Conservation (phyloP, 2,888 invertebrate genomes). For the Gibbula magus region DNA sequence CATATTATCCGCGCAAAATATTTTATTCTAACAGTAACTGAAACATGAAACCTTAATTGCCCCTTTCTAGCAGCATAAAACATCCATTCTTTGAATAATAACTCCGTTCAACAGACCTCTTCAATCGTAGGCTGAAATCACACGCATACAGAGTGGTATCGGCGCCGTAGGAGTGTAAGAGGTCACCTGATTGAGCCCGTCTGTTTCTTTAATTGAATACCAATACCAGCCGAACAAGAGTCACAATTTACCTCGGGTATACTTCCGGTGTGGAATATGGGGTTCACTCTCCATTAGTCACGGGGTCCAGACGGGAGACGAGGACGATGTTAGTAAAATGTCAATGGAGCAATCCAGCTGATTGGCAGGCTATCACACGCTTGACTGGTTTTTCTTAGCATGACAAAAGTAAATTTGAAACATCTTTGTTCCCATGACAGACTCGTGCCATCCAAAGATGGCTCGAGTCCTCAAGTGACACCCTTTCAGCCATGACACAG, state of each 20-base stretch:
- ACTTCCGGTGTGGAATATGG: constrained; percentile 1
- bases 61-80: constrained; percentile 1
- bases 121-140: constrained; percentile 1
- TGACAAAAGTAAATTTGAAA: neutral
- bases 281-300: constrained; percentile 11
- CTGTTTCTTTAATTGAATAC: constrained; percentile 13
- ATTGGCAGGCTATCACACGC: constrained; percentile 11
- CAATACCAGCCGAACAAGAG: constrained; percentile 4
- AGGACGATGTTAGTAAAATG: neutral
- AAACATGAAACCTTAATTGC: constrained; percentile 3
- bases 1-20: no score
- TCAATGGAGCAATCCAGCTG: constrained; percentile 4
- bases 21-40: no score
- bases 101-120: neutral
- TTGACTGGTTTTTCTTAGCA: constrained; percentile 3
- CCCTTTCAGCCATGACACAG: neutral
- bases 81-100: neutral
- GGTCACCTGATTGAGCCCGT: neutral
- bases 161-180: constrained; percentile 6
- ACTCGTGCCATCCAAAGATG: constrained; percentile 5
- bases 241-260: neutral
- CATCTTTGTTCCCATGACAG: neutral
- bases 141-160: neutral
- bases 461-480: neutral
- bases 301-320: neutral